Base-by-base conservation (phyloP, 2,113 vertebrate species). In the Hystrix cristata region DNA sequence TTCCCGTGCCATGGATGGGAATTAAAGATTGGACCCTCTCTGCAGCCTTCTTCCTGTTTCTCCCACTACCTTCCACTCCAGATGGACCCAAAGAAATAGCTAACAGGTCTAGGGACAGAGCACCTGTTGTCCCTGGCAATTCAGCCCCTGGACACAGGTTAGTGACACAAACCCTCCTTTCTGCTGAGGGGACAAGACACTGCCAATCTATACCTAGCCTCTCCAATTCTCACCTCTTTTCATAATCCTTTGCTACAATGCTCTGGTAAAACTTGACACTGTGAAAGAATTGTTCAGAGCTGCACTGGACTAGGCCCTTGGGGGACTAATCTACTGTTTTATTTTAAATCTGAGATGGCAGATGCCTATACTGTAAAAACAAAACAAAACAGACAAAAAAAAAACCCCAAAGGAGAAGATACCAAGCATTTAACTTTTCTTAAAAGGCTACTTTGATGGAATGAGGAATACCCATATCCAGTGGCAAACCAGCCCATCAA, bases 401-500 rank as follows among this genome's bases (percentile, higher is more conserved):
- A 18, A 48, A 34, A 43, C 4, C 12, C 38, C 38, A 38, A 62
- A 69, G 29, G 21, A 34, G 53, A 81, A 27, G 62, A 69, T 34
- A 19, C 7, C 57, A 43, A 1, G 9, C 10, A 15, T n/a, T 34
- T 51, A 15, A 29, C 11, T 25, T 16, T 10, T 43, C 38, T 48
- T 27, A 34, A 69, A 60, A 60, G 34, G 21, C 38, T 57, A 16
- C 51, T 60, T 48, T 51, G 31, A 67, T 7, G 48, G 74, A 79
- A 25, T 27, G 27, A 38, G 27, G 59, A 9, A 5, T 15, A 51
- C 8, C 15, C 23, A 48, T 4, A 53, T 29, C 19, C 62, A 43
- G 53, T 0, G 19, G 38, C 27, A 46, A 71, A 23, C 6, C 3
- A 27, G 15, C 5, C 8, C 6, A 2, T 7, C 5, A 5, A 0